A percentile compares a stretch with the other conserved stretches of the same genome.
Evolutionary conservation across 2,113 vertebrate genomes (phyloP).

Genomic region (Galbula dea): DNA sequence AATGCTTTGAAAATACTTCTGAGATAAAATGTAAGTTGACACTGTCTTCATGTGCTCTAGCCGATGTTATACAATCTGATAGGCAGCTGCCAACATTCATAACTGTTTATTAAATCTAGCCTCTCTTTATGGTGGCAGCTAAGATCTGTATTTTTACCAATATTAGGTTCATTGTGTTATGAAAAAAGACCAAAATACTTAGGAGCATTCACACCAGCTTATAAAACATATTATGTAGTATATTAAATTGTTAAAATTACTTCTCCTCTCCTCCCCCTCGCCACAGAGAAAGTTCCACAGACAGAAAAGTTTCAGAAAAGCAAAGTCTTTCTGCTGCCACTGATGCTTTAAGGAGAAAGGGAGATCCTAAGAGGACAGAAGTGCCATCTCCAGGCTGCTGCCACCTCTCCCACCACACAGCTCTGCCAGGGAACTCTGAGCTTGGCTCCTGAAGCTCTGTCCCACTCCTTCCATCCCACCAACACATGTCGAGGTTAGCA

Average conservation of each 20-base stretch:
- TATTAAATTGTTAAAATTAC: constrained; percentile 85
- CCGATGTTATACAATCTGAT: constrained; percentile 78
- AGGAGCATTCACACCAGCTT: constrained; percentile 74
- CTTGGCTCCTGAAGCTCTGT: not conserved
- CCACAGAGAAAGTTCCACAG: constrained; percentile 64
- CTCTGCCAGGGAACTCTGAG: not conserved
- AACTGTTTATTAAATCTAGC: constrained; percentile 83
- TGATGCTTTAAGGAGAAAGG: not conserved
- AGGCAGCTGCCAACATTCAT: constrained; percentile 82
- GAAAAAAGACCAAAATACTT: constrained; percentile 80
- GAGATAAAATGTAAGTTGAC: constrained; percentile 82
- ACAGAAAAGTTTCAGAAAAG: constrained; percentile 51
- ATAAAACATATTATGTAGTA: constrained; percentile 78
- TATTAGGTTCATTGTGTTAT: constrained; percentile 80
- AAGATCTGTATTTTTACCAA: constrained; percentile 81
- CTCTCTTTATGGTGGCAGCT: constrained; percentile 73
- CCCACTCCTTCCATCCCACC: not conserved
- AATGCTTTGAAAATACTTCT: constrained; percentile 72
- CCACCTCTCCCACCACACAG: fast-evolving
- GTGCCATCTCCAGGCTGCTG: not conserved
- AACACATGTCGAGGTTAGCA: not conserved
- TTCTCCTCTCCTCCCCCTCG: constrained; percentile 50
- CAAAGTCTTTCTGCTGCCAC: not conserved
- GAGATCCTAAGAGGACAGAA: not conserved
- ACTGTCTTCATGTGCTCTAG: constrained; percentile 69